Conservation (phyloP, 2,888 invertebrate species). For the Trachelus troglodyta region DNA sequence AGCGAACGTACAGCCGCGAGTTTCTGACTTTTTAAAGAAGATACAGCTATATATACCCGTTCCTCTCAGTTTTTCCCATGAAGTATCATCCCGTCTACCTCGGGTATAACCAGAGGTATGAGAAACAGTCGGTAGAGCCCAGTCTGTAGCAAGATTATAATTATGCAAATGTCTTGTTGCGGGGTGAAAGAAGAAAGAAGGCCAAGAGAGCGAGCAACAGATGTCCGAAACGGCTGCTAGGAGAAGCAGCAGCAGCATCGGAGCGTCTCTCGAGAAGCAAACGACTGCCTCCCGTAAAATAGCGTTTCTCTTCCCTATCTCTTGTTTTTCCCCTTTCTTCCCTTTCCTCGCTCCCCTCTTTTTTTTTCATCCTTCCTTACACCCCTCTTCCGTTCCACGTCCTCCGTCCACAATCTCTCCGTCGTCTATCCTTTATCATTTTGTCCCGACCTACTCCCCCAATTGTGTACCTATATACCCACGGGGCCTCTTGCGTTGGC, state of each 20-base stretch:
- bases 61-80: background rate
- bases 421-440: background rate
- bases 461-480: background rate
- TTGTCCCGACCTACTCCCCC: background rate
- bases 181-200: conserved; percentile 36
- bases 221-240: conserved; percentile 60
- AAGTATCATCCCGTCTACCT: background rate
- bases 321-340: background rate
- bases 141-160: conserved; percentile 54
- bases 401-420: background rate
- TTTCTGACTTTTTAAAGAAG: background rate
- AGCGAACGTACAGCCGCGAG: background rate
- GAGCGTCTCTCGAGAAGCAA: background rate
- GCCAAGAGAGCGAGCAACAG: conserved; percentile 57
- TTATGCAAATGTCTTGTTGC: conserved; percentile 64
- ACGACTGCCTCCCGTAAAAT: conserved; percentile 27
- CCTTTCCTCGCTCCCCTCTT: background rate
- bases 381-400: background rate
- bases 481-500: background rate
- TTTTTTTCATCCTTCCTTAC: background rate
- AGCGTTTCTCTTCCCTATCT: conserved; percentile 30
- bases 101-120: background rate
- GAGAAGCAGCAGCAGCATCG: conserved; percentile 1
- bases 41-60: background rate
- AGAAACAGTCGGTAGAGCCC: background rate